Evolutionary conservation across 2,797 vertebrate genomes (phyloP).

Genomic region (Enteromius thamalakanensis): DNA sequence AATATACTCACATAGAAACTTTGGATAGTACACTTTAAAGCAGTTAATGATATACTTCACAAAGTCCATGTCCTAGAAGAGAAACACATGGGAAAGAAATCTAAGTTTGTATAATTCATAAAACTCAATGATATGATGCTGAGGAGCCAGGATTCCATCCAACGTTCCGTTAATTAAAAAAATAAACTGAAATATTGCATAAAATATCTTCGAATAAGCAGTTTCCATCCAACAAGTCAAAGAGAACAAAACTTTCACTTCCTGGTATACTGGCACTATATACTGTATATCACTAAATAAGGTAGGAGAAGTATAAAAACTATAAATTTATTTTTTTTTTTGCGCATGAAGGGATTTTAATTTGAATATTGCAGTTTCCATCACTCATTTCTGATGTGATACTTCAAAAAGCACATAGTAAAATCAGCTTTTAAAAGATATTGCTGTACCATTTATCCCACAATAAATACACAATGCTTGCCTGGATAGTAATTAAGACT

Average conservation of each 20-base stretch:
- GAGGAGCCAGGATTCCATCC: too few species aligned
- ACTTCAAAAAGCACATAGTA: too few species aligned
- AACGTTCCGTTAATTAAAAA: too few species aligned
- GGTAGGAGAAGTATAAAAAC: neutral
- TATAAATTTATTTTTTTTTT: too few species aligned
- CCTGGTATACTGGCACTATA: neutral
- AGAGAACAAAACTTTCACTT: neutral
- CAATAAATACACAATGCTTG: neutral
- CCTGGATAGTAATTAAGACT: neutral
- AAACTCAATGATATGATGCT: neutral
- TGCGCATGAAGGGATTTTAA: too few species aligned
- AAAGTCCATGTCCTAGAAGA: constrained; percentile 96
- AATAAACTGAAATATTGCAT: too few species aligned
- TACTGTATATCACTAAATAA: neutral
- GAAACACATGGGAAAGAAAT: constrained; percentile 48
- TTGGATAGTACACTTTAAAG: constrained; percentile 97
- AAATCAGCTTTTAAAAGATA: neutral
- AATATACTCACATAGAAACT: constrained; percentile 93
- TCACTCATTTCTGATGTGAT: too few species aligned
- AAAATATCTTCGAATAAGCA: neutral
- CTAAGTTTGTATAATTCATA: neutral
- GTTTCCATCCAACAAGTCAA: neutral
- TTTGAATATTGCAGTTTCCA: too few species aligned
- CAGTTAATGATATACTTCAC: constrained; percentile 93
- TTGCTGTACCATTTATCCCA: neutral